A percentile compares a stretch with the other conserved stretches of the same genome.
Evolutionary conservation across 2,113 vertebrate genomes (phyloP).

Genomic region (Coracopsis vasa): DNA sequence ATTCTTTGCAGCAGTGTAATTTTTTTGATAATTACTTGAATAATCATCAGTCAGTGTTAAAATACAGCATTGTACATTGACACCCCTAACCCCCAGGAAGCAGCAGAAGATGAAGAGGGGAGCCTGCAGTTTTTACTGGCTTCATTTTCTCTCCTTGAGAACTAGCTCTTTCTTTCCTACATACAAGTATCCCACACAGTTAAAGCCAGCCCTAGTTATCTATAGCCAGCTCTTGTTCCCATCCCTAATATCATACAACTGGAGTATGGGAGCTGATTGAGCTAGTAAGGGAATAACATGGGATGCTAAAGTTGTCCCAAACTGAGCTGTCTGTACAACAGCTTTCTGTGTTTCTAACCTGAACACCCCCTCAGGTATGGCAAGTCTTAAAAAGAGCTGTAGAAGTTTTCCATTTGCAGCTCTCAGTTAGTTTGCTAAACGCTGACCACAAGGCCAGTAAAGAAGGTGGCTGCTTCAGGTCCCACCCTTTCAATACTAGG

Average conservation of each 20-base stretch:
- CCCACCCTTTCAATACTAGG: background rate
- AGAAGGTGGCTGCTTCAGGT: background rate
- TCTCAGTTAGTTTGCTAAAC: background rate
- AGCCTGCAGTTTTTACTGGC: conserved; percentile 37
- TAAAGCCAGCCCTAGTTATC: conserved; percentile 3
- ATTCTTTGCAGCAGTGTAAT: conserved; percentile 48
- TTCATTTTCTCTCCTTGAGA: conserved; percentile 57
- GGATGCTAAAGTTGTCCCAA: conserved; percentile 6
- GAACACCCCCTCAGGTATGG: background rate
- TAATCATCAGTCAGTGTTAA: conserved; percentile 55
- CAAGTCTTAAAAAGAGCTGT: background rate
- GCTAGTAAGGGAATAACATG: background rate
- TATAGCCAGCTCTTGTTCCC: conserved; percentile 15
- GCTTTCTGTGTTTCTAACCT: background rate
- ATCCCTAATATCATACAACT: background rate
- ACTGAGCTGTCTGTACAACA: background rate
- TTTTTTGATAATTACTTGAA: conserved; percentile 65
- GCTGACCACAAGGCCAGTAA: background rate
- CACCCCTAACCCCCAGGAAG: conserved; percentile 30
- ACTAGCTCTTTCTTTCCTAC: conserved; percentile 60
- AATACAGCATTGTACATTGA: conserved; percentile 43
- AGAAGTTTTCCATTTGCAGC: conserved; percentile 1
- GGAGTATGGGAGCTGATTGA: background rate
- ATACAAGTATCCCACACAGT: conserved; percentile 47
- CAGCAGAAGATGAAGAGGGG: conserved; percentile 35